These are phyloP conservation scores for Aramus guarauna DNA, from an alignment of 2,113 vertebrate genomes.

Conservation along the genomic window DNA sequence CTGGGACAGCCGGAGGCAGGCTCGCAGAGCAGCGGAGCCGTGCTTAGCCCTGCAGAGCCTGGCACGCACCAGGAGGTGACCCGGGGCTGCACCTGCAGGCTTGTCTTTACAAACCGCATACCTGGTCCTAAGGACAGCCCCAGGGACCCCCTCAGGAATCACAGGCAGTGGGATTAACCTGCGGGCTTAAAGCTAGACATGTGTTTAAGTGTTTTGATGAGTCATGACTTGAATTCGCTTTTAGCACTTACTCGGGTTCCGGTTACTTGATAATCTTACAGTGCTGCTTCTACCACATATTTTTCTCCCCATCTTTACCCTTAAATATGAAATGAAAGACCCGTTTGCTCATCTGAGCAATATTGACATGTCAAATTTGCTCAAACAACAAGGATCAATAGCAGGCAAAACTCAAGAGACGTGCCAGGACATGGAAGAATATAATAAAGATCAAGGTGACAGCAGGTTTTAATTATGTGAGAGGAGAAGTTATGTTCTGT, in stretches of 20 bases:
- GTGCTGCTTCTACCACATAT: accelerated
- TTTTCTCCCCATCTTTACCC: background rate
- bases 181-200: background rate
- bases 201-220: accelerated
- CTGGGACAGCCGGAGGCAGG: accelerated
- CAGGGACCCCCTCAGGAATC: background rate
- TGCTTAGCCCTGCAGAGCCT: background rate
- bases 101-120: background rate
- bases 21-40: background rate
- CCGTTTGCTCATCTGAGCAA: background rate
- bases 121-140: background rate
- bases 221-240: background rate
- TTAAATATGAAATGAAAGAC: background rate
- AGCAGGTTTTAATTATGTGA: slow-evolving; percentile 49
- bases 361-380: background rate
- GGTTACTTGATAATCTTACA: background rate
- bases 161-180: background rate
- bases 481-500: slow-evolving; percentile 27
- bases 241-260: background rate
- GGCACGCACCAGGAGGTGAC: background rate
- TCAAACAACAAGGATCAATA: slow-evolving; percentile 10
- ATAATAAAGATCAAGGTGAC: slow-evolving; percentile 27
- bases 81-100: too few species aligned
- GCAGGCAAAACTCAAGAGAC: background rate
- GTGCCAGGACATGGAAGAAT: background rate